Evolutionary conservation across 2,113 vertebrate species (phyloP).

Genomic region (Serinus canaria): DNA sequence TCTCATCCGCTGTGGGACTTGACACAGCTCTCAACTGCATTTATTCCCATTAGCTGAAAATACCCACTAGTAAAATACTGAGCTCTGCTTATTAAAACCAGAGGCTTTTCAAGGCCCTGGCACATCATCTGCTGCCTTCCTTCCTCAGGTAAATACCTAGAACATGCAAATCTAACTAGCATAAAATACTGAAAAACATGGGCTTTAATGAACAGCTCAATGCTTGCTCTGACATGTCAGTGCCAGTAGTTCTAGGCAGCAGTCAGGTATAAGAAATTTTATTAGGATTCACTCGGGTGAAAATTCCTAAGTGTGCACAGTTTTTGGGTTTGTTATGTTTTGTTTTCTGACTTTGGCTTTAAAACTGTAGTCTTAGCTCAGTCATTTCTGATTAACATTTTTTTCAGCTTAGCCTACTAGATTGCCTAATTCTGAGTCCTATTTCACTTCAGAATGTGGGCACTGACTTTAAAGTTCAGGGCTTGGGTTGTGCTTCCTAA

Average conservation of each 20-base stretch:
- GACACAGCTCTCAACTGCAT: not conserved
- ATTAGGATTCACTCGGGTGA: not conserved
- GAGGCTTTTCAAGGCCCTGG: not conserved
- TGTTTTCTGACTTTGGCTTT: not conserved
- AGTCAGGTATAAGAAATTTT: not conserved
- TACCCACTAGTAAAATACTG: not conserved
- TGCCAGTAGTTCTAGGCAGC: not conserved
- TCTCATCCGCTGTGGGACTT: not conserved
- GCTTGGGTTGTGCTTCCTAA: rapidly evolving
- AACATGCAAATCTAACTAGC: not conserved
- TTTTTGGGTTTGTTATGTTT: not conserved
- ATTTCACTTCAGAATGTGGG: not conserved
- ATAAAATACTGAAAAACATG: not conserved
- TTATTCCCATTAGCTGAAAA: not conserved
- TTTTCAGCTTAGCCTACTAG: not conserved
- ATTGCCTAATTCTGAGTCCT: not conserved
- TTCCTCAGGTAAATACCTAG: not conserved
- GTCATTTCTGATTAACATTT: not conserved
- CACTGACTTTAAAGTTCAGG: not conserved
- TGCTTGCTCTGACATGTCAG: not conserved
- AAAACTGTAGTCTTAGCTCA: not conserved
- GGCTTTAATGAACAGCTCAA: not conserved
- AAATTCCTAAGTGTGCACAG: not conserved
- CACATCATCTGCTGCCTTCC: not conserved
- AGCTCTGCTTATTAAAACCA: not conserved